Evolutionary conservation across 2,113 vertebrate species (phyloP).

Genomic region (Silurus glanis): DNA sequence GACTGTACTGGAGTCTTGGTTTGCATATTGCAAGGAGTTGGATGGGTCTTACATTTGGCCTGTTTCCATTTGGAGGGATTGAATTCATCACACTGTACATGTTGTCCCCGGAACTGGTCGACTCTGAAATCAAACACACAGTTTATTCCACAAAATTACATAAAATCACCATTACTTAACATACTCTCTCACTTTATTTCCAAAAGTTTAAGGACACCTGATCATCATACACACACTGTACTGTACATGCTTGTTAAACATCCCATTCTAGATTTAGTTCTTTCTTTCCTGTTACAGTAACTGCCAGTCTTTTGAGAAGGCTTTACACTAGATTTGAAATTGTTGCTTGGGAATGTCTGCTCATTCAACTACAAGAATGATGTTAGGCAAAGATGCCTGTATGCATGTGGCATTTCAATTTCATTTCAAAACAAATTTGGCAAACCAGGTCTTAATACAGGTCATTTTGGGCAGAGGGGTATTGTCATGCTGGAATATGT

Average conservation of each 20-base stretch:
- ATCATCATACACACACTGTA: background rate
- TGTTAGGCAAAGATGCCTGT: background rate
- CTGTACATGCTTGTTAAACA: background rate
- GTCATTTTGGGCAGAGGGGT: background rate
- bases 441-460: background rate
- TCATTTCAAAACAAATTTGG: background rate
- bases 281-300: background rate
- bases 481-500: background rate
- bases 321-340: background rate
- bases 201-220: background rate
- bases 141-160: background rate
- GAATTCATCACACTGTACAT: constrained; percentile 99
- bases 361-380: background rate
- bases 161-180: background rate
- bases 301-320: background rate
- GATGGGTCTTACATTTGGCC: constrained; percentile 85
- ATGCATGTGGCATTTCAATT: background rate
- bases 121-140: constrained; percentile 79
- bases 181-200: background rate
- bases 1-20: background rate
- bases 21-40: background rate
- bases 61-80: constrained; percentile 90
- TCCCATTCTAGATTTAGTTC: background rate
- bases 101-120: constrained; percentile 97
- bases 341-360: background rate